These are phyloP conservation scores for Spatulosminthurus flaviceps DNA, from an alignment of 2,888 invertebrate genomes.

Conservation along the genomic window DNA sequence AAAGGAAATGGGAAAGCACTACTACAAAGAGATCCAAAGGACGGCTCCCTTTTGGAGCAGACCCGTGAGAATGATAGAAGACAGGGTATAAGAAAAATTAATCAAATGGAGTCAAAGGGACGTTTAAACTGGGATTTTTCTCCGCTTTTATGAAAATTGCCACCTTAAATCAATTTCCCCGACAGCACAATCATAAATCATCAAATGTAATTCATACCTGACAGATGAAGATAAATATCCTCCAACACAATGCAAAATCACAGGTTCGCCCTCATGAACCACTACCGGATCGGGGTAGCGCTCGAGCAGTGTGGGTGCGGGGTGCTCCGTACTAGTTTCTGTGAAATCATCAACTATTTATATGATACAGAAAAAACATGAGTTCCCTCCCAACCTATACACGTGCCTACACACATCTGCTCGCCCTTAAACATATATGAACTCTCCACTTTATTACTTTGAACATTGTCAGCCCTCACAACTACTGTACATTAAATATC, in stretches of 20 bases:
- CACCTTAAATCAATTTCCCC: background rate
- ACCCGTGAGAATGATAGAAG: no score
- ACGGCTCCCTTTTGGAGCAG: no score
- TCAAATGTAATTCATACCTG: slow-evolving; percentile 34
- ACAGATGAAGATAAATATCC: slow-evolving; percentile 35
- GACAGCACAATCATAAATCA: background rate
- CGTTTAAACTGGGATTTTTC: background rate
- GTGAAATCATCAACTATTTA: background rate
- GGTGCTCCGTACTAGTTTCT: background rate
- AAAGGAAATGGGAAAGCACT: no score
- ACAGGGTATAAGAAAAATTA: no score
- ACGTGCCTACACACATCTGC: background rate
- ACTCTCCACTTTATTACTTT: background rate
- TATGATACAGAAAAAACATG: no score
- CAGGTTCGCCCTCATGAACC: slow-evolving; percentile 58
- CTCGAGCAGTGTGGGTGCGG: slow-evolving; percentile 40
- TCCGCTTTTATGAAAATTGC: slow-evolving; percentile 7
- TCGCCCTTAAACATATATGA: no score
- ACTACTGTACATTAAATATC: no score
- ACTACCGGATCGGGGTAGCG: slow-evolving; percentile 59
- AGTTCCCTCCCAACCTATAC: background rate
- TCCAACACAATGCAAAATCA: slow-evolving; percentile 60
- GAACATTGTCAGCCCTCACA: no score
- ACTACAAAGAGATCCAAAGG: no score
- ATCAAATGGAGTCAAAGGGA: no score